These are phyloP conservation scores for Capitulum mitella DNA, from an alignment of 2,888 invertebrate genomes.

Conservation along the genomic window DNA sequence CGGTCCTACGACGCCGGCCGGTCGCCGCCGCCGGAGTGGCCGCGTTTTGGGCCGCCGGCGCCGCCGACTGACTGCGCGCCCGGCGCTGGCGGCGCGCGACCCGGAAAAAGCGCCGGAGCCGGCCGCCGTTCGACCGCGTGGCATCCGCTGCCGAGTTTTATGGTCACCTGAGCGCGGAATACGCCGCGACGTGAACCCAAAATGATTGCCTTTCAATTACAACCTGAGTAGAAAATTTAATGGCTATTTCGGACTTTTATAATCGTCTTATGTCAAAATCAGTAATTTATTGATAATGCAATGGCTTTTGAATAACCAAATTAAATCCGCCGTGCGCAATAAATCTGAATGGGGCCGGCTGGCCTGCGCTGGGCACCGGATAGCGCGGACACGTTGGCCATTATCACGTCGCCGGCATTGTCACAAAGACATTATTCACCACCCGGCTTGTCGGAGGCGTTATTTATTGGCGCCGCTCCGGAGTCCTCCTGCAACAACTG, in stretches of 20 bases:
- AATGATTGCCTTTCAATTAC: conserved; percentile 24
- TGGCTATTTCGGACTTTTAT: conserved; percentile 22
- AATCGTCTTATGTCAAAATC: conserved; percentile 19
- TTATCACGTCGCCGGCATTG: conserved; percentile 7
- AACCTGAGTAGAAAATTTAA: conserved; percentile 18
- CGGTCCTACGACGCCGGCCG: neutral
- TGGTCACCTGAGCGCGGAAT: neutral
- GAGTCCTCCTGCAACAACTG: neutral
- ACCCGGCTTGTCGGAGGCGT: neutral
- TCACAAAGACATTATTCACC: neutral
- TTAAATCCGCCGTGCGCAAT: conserved; percentile 18
- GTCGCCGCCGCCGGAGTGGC: neutral
- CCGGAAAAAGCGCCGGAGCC: too few species aligned
- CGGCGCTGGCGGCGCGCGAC: too few species aligned
- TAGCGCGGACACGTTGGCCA: neutral
- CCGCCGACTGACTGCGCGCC: too few species aligned
- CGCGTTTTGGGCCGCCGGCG: neutral
- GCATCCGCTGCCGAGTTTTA: neutral
- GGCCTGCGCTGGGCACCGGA: neutral
- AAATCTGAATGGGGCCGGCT: neutral
- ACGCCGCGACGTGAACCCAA: neutral
- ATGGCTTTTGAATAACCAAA: conserved; percentile 25
- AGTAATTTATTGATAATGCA: conserved; percentile 21
- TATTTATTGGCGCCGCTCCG: neutral
- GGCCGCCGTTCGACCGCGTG: too few species aligned